Conservation (phyloP, 64 coral and sea anemone species). For the Actinia equina region DNA sequence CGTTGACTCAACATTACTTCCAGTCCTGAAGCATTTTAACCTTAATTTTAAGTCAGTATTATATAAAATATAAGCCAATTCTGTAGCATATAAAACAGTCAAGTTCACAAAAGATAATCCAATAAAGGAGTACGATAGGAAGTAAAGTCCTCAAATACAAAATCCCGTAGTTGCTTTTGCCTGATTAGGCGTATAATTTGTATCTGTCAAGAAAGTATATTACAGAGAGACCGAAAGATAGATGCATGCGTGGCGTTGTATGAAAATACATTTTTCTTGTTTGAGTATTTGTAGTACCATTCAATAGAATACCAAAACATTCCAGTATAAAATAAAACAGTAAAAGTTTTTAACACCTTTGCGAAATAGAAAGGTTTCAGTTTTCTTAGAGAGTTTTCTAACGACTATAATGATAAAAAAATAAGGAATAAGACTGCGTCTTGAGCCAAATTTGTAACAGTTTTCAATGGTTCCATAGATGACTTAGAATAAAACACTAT, state of each 20-base stretch:
- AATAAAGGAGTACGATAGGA: background rate
- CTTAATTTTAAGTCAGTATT: background rate
- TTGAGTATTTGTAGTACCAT: background rate
- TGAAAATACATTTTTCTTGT: conserved; percentile 1
- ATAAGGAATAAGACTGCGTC: no score
- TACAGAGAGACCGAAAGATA: background rate
- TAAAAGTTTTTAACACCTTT: background rate
- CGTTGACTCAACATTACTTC: background rate
- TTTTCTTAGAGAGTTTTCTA: background rate
- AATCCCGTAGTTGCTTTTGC: background rate
- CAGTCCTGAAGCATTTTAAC: background rate
- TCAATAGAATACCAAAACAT: background rate
- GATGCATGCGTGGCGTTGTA: background rate
- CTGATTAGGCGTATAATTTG: background rate
- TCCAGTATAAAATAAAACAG: conserved; percentile 4
- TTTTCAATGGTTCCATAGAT: no score
- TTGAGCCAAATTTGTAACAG: no score
- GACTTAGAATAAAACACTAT: background rate
- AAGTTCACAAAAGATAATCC: background rate
- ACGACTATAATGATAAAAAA: no score
- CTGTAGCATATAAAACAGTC: background rate
- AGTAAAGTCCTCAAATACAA: background rate
- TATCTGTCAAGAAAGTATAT: background rate
- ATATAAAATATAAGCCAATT: conserved; percentile 9
- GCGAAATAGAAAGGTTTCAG: background rate